Base-by-base conservation (phyloP, 2,797 vertebrate genomes). In the Poecile montanus region DNA sequence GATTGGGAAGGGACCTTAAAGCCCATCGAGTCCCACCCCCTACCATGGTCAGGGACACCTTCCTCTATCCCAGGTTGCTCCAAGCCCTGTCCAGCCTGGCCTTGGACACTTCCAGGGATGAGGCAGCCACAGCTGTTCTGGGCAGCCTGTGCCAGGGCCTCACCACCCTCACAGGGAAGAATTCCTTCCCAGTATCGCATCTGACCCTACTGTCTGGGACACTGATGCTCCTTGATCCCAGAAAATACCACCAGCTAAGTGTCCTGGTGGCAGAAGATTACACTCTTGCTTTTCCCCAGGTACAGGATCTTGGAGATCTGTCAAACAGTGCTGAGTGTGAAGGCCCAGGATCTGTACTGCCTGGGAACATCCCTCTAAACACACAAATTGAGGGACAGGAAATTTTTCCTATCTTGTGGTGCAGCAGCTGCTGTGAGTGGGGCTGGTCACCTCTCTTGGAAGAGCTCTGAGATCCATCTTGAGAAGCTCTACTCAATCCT, bases 61-160 rank as follows among this genome's bases (percentile, higher is more conserved):
- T 19, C 15, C 40, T 5, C 40, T 16, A 1, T 6, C 61, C 34
- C 40, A 53, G 38, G n/a, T 0, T 67, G 34, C 40, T 74, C 47
- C n/a, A 58, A 51, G 45, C 21, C 27, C 44, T 0, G 0, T 65
- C 75, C 40, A 54, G 0, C 12, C 34, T 54, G 30, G n/a, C 16
- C 23, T n/a, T 38, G 75, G 51, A 7, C 75, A 71, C 15, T 71
- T 3, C 11, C 6, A 27, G 50, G n/a, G 20, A 18, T 67, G 40
- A 21, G 25, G 15, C 40, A 88, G 25, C 47, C 61, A 34, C n/a
- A 80, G 61, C 61, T 60, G 0, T 76, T 47, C 16, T 40, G 45
- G 9, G 13, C 25, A 66, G 0, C 45, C 47, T 81, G n/a, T 54
- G 17, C 29, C 14, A 61, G 61, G 26, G 10, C 21, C 7, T 81